Base-by-base conservation (phyloP, 2,113 vertebrate species). In the Raja brachyura region DNA sequence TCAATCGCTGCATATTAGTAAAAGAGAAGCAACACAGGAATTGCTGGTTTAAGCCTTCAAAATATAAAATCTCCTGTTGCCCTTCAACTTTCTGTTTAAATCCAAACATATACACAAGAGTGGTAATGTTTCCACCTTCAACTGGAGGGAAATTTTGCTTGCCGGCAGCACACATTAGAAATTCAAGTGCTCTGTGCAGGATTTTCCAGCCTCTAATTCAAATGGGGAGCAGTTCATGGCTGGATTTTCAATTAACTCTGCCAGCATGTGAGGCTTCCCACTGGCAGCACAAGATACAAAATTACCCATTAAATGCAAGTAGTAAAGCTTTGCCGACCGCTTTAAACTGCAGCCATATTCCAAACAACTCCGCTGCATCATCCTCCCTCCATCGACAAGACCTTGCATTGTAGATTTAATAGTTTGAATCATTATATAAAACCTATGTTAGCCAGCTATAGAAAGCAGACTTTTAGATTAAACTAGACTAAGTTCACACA, bases 181-280 rank as follows among this genome's bases (percentile, higher is more conserved):
- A 31, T 63, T 63, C 59, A 63, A 31, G 28, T 33, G 61, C 28
- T 31, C 5, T 2, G 5, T 31, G 31, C 11, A 7, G 31, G 83
- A 88, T 66, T 88, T 88, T 63, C 83, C 83, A 88, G n/a, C n/a
- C 83, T 88, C 31, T 88, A 63, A 63, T 88, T 66, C 59, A 63
- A 88, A 31, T 61, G 14, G 28, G 28, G 59, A 88, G 39, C 59
- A 31, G 83, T 31, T 63, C n/a, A 31, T 66, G 13, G 63, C 28
- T 13, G 25, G 56, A 88, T 61, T 88, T 86, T 14, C 28, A 88
- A 88, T 88, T 16, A 63, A n/a, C 28, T 88, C 83, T 88, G 59
- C 59, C 31, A n/a, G n/a, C 83, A 88, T 63, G 25, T n/a, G 20
- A 88, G 5, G 59, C n/a, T 63, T 16, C 28, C 59, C 59, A 31